Percentiles rank a stretch among this genome's conserved stretches.
These are phyloP conservation scores for Drosophila heteroneura DNA, from an alignment of 2,888 invertebrate genomes.

Conservation along the genomic window DNA sequence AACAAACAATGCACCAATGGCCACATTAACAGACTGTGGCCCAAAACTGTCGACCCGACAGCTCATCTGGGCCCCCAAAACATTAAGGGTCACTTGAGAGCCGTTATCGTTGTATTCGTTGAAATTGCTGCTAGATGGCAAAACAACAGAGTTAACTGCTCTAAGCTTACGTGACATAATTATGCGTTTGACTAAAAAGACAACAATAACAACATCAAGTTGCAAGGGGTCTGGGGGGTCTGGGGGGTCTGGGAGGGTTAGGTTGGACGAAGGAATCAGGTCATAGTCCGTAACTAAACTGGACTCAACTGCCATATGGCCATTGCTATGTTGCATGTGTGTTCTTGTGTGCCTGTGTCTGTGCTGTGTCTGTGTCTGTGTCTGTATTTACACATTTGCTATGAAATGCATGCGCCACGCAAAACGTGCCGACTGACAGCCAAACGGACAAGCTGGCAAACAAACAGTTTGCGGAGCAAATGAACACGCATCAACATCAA, in stretches of 20 bases:
- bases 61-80: conserved; percentile 51
- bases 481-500: conserved; percentile 53
- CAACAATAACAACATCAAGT: conserved; percentile 27
- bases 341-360: conserved; percentile 29
- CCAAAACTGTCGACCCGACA: conserved; percentile 51
- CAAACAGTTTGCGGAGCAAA: conserved; percentile 63
- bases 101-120: conserved; percentile 27
- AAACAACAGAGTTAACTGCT: conserved; percentile 80
- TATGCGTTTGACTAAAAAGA: conserved; percentile 79
- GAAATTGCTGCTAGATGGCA: conserved; percentile 80
- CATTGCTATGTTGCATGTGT: conserved; percentile 28
- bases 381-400: conserved; percentile 74
- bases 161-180: conserved; percentile 82
- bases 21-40: conserved; percentile 67
- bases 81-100: conserved; percentile 57
- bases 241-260: not conserved
- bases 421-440: conserved; percentile 74
- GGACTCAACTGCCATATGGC: conserved; percentile 65
- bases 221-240: not conserved
- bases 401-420: conserved; percentile 78
- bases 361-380: conserved; percentile 32
- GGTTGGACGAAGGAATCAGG: not conserved
- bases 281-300: conserved; percentile 27
- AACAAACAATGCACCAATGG: conserved; percentile 59
- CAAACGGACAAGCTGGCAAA: conserved; percentile 37